A percentile compares a stretch with the other conserved stretches of the same genome.
phyloP scores from a whole-genome alignment of 2,888 invertebrate genomes.

The Drosophila atroscutellata region DNA sequence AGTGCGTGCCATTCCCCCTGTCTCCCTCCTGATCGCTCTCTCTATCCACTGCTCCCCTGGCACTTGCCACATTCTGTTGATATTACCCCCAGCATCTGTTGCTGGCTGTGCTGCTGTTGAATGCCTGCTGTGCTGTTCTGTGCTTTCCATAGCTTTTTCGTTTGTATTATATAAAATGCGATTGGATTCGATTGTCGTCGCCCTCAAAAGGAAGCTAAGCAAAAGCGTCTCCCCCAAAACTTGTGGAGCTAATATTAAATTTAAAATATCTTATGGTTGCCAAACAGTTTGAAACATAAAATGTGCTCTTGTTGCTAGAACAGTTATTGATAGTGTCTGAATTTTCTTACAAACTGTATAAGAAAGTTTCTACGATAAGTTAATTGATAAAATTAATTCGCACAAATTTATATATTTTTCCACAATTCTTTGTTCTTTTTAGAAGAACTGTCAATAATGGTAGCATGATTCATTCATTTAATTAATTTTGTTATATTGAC shows the following conservation, averaged over 20 bases:
- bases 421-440: background rate
- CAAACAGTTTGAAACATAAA: background rate
- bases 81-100: constrained; percentile 7
- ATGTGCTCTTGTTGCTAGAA: background rate
- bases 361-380: background rate
- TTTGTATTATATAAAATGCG: constrained; percentile 1
- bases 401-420: background rate
- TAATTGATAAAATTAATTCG: background rate
- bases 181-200: background rate
- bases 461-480: background rate
- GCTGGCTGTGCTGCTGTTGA: background rate
- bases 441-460: background rate
- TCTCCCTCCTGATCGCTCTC: background rate
- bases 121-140: background rate
- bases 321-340: background rate
- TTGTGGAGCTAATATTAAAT: background rate
- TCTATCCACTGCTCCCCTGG: constrained; percentile 17
- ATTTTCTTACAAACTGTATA: background rate
- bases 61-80: constrained; percentile 23
- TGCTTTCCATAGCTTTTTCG: constrained; percentile 5
- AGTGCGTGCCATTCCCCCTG: constrained; percentile 7
- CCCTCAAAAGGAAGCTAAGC: constrained; percentile 1
- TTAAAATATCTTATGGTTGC: background rate
- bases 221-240: background rate
- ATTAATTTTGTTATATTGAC: background rate